Evolutionary conservation across 2,113 vertebrate genomes (phyloP).

Genomic region (Helogale parvula): DNA sequence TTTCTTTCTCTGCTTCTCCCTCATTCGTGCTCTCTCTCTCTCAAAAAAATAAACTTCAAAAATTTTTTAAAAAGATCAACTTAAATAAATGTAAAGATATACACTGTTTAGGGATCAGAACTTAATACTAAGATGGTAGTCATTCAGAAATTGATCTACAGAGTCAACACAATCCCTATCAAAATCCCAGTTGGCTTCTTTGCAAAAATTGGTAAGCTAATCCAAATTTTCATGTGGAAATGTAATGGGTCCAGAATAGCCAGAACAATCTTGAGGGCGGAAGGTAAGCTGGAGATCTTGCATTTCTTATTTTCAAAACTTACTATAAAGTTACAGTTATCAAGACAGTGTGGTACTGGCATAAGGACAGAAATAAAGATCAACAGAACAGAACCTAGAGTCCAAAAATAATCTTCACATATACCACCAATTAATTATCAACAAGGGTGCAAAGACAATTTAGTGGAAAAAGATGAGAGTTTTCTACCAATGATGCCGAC

Average conservation of each 20-base stretch:
- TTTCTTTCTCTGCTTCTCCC: no score
- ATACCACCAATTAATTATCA: neutral
- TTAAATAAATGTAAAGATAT: neutral
- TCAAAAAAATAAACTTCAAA: no score
- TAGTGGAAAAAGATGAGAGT: neutral
- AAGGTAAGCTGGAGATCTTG: neutral
- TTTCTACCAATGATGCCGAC: neutral
- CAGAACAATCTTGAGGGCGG: neutral
- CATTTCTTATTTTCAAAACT: slow-evolving; percentile 11
- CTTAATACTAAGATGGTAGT: slow-evolving; percentile 14
- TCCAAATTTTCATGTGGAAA: neutral
- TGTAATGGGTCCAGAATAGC: neutral
- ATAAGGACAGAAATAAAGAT: neutral
- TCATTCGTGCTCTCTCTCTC: no score
- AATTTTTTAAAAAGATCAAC: no score
- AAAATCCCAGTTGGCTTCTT: neutral
- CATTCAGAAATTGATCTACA: neutral
- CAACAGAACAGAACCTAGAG: neutral
- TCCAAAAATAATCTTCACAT: neutral
- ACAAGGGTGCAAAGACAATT: neutral
- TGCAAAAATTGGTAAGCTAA: slow-evolving; percentile 4
- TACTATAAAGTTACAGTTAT: neutral
- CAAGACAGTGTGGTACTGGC: neutral
- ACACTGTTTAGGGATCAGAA: neutral
- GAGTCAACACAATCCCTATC: neutral